Evolutionary conservation across 2,888 invertebrate species (phyloP), one percentile per base, ranked within the genome.

Genomic region (Cheilosia impressa): DNA sequence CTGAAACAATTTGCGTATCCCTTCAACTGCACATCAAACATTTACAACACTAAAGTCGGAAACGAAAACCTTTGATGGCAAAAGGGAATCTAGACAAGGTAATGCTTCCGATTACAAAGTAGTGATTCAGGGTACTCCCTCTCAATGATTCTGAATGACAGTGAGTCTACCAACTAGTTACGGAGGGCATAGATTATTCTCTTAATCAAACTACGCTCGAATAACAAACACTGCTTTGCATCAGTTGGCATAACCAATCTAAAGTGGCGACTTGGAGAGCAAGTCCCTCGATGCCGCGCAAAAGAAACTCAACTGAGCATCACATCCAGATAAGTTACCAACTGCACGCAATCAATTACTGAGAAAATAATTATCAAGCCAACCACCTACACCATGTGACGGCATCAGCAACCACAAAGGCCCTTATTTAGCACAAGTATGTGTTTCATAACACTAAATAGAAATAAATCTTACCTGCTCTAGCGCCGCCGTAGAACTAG

Each of bases 401-500:
- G 10, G 17, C 10, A 13, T 13, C 4, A 13, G 19, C 41, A 58
- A 7, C 10, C 22, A 17, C 17, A 41, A 15, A 41, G 22, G 58
- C n/a, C 13, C 38, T 55, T 38, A 57, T n/a, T 19, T 15, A 22
- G 38, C 2, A 9, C 31, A 31, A 31, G 0, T 31, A 7, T 43
- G 6, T n/a, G 34, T 34, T 6, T 19, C 31, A 45, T 19, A 19
- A 47, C 24, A 43, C 31, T 24, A 41, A 58, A 58, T 15, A 47
- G 63, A 50, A 19, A 7, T 4, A 55, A 66, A 41, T 7, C 5
- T 38, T 81, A 92, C 91, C 90, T 91, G 90, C 87, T 92, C 91
- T 62, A 92, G 81, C 58, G 85, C 90, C 63, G 91, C 91, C 58
- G 89, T 91, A 77, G 90, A 90, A 87, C 90, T 90, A 31, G 89